These are phyloP conservation scores for Pseudochaenichthys georgianus DNA, from an alignment of 2,797 vertebrate species.

Conservation along the genomic window DNA sequence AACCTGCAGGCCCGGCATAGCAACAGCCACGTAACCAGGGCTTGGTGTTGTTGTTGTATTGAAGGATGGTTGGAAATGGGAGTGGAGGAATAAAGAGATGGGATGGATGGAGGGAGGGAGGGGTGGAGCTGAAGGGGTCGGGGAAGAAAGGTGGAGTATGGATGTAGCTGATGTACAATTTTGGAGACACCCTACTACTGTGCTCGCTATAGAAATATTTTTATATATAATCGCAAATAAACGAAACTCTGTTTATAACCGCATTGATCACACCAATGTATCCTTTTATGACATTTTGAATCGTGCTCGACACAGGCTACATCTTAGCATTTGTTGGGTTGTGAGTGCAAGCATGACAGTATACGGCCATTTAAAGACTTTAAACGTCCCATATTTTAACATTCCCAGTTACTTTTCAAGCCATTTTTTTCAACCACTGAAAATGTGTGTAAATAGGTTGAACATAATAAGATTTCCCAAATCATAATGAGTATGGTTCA, in stretches of 20 bases:
- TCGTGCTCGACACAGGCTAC: neutral
- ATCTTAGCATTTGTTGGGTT: neutral
- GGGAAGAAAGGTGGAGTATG: conserved; percentile 28
- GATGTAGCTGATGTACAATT: conserved; percentile 7
- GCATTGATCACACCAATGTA: neutral
- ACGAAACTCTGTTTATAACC: neutral
- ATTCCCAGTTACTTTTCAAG: neutral
- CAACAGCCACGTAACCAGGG: conserved; percentile 72
- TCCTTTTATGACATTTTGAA: neutral
- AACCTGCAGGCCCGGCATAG: conserved; percentile 57
- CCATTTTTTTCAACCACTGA: neutral
- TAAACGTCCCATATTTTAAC: neutral
- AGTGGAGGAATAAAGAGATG: conserved; percentile 61
- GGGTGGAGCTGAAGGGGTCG: conserved; percentile 43
- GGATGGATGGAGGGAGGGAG: conserved; percentile 41
- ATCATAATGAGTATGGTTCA: neutral
- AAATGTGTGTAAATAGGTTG: neutral
- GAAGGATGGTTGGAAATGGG: conserved; percentile 45
- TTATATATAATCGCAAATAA: neutral
- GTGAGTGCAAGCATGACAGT: neutral
- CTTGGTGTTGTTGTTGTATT: conserved; percentile 56
- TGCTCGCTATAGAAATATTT: conserved; percentile 14
- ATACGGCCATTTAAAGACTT: neutral
- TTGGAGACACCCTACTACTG: neutral
- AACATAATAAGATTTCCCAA: neutral